Base-by-base conservation (phyloP, 1,140 invertebrate genomes). In the Leptopilina boulardi region DNA sequence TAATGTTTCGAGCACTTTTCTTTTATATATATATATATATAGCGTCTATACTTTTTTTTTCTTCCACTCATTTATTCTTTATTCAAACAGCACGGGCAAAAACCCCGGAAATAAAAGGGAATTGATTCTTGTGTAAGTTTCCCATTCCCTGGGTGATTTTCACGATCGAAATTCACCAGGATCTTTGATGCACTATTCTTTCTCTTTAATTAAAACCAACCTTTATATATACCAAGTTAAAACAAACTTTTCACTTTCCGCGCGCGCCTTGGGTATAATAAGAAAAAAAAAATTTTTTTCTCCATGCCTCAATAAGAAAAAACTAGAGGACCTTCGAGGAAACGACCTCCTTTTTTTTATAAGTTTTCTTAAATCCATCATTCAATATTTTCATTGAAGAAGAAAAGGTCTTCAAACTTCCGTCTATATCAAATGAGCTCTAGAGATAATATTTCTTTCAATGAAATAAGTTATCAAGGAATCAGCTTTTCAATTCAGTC, bases 1-100 rank as follows among this genome's bases (percentile, higher is more conserved):
- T 86, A 86, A 86, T 85, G 83, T 83, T 80, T 77, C 82, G 75
- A 19, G 66, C 21, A 66, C 30, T 59, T 18, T 4, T 19, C 44
- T 18, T 47, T 11, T 42, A 6, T 19, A 19, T 38, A 2, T 38
- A 2, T 38, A 2, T 38, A 2, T 38, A 2, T n/a, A n/a, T n/a
- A n/a, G 66, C 13, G 74, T 56, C 21, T 56, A 56, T 19, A n/a
- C n/a, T n/a, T 6, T 38, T 0, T 9, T 38, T 30, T 66, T 66
- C 30, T 66, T 34, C 23, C 59, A 66, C 59, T 30, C 59, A 30
- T 66, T 66, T 66, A 66, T 66, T 66, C 59, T 66, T 66, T 66
- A 66, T 66, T 66, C 59, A 66, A 23, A 66, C 23, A 66, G 21
- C 59, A 23, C 26, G 34, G 34, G 34, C 15, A 30, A 23, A 66